Evolutionary conservation across 2,797 vertebrate genomes (phyloP).

Genomic region (Clarias pachynema): DNA sequence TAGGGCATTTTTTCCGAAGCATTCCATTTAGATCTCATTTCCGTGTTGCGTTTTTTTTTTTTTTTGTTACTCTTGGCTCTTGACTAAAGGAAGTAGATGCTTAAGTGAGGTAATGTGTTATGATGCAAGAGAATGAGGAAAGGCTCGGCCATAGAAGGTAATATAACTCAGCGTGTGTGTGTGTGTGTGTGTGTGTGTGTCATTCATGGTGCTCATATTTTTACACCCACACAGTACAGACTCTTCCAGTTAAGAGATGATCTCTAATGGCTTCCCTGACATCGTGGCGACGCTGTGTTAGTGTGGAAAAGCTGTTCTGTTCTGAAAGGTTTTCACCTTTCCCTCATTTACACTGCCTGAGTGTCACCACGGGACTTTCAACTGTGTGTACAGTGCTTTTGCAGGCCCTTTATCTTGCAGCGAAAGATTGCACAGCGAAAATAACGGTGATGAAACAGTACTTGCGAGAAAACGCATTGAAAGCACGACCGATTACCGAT

Average conservation of each 20-base stretch:
- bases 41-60: background rate
- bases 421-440: slow-evolving; percentile 34
- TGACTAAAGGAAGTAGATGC: slow-evolving; percentile 10
- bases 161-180: background rate
- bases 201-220: too few species aligned
- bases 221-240: background rate
- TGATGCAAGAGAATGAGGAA: slow-evolving; percentile 3
- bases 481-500: background rate
- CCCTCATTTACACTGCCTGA: background rate
- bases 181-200: background rate
- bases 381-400: slow-evolving; percentile 3
- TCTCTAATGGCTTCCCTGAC: background rate
- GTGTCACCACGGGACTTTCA: background rate
- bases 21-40: background rate
- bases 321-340: background rate
- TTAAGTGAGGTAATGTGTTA: slow-evolving; percentile 4
- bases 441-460: slow-evolving; percentile 38
- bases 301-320: background rate
- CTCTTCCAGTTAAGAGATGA: background rate
- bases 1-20: background rate
- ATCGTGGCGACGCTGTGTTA: background rate
- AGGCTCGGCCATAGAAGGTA: slow-evolving; percentile 16
- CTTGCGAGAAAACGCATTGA: background rate
- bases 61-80: background rate
- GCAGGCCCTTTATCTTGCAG: slow-evolving; percentile 39